Evolutionary conservation across 1,140 invertebrate genomes (phyloP).

Genomic region (Pectinophora gossypiella): DNA sequence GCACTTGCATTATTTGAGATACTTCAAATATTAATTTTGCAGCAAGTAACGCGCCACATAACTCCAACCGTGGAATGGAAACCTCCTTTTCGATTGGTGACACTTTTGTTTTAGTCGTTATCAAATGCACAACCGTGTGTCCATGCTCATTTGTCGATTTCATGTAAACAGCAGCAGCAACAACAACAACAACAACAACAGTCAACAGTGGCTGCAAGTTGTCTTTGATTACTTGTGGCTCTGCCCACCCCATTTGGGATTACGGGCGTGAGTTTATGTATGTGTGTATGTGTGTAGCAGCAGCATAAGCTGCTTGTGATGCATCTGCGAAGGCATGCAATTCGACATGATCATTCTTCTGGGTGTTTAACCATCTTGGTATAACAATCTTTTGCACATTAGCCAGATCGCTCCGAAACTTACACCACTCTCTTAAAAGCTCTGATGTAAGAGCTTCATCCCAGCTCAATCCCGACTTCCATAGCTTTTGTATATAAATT

Average conservation of each 20-base stretch:
- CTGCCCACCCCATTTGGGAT: too few relatives aligned
- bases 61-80: too few relatives aligned
- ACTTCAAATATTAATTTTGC: slow-evolving; percentile 12
- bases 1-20: slow-evolving; percentile 17
- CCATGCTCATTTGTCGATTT: not conserved
- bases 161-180: slow-evolving; percentile 6
- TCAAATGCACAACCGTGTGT: slow-evolving; percentile 2
- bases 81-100: slow-evolving; percentile 24
- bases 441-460: slow-evolving; percentile 23
- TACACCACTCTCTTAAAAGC: slow-evolving; percentile 7
- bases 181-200: too few relatives aligned
- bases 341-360: not conserved
- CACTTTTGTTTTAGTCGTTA: slow-evolving; percentile 29
- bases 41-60: too few relatives aligned
- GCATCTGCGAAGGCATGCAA: slow-evolving; percentile 16
- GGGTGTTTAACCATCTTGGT: slow-evolving; percentile 6
- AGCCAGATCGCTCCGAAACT: slow-evolving; percentile 6
- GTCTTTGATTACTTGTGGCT: too few relatives aligned
- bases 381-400: slow-evolving; percentile 7
- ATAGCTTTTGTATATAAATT: slow-evolving; percentile 41
- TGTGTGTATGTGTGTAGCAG: too few relatives aligned
- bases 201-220: too few relatives aligned
- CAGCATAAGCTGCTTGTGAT: slow-evolving; percentile 13
- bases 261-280: too few relatives aligned
- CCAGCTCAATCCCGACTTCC: slow-evolving; percentile 28